Evolutionary conservation across 2,113 vertebrate genomes (phyloP).

Genomic region (Hemicordylus capensis): DNA sequence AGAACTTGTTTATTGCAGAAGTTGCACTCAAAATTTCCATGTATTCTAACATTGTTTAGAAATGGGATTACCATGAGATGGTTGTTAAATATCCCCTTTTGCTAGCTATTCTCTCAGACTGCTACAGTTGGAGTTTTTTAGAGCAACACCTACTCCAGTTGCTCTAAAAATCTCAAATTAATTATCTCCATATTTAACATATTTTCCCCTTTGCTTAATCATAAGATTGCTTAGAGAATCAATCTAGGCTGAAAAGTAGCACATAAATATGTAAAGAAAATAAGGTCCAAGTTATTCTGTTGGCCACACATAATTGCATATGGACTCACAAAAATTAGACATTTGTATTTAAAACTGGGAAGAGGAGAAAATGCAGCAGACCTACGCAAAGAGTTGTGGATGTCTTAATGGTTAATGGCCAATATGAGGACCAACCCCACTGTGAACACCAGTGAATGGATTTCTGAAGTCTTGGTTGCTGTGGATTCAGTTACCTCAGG

Average conservation of each 20-base stretch:
- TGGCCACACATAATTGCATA: not conserved
- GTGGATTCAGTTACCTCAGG: no score
- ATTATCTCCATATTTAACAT: not conserved
- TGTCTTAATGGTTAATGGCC: no score
- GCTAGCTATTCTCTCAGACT: not conserved
- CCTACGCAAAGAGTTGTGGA: no score
- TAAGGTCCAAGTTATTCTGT: not conserved
- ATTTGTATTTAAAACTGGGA: not conserved
- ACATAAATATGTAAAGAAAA: no score
- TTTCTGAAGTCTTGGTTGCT: no score
- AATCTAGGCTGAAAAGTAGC: no score
- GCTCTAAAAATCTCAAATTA: not conserved
- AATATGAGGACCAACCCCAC: not conserved
- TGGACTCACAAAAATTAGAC: not conserved
- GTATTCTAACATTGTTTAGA: not conserved
- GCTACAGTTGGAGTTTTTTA: not conserved
- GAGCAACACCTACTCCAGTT: not conserved
- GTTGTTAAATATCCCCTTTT: not conserved
- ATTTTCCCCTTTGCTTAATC: not conserved
- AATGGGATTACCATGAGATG: not conserved
- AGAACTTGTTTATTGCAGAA: not conserved
- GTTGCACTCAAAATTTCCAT: not conserved
- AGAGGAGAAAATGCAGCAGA: not conserved
- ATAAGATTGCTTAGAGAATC: no score
- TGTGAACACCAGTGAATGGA: no score